Base-by-base conservation (phyloP, 1,140 invertebrate genomes). In the Ruditapes philippinarum region DNA sequence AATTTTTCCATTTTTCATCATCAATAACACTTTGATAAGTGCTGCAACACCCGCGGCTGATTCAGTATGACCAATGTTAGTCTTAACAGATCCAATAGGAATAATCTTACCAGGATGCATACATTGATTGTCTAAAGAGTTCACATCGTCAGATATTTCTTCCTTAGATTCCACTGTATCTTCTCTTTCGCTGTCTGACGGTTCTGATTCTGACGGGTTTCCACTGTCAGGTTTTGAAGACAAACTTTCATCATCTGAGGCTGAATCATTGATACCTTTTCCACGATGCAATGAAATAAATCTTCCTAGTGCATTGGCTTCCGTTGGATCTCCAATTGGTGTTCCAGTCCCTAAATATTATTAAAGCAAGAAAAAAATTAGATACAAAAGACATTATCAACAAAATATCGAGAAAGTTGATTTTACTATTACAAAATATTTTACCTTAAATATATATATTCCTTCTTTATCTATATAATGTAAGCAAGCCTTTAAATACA, bases 1-100 rank as follows among this genome's bases (percentile, higher is more conserved):
- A 38, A 93, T 91, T 65, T 89, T 91, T 3, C 89, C 81, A 45
- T 93, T 68, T 57, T 94, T 92, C 93, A 94, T 94, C 94, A 94
- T 94, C 0, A 94, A 78, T 40, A 94, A 70, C 25, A 94, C 91
- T 62, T 99, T 99, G 0, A 98, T 98, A 51, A 99, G 96, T 0
- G 98, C 98, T 94, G 98, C 98, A 28, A 99, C 95, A 33, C 98
- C 98, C 19, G 98, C 99, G 0, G 98, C 98, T 1, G 98, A 97
- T 95, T 99, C 99, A 1, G 98, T 89, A 86, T 94, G 94, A 11
- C 93, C 94, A 14, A 94, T 93, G 74, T 94, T 94, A 49, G 92
- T 93, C 79, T 94, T 94, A 4, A 94, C 92, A 11, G 94, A 94
- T n/a, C 94, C 94, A 22, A 94, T 92, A 36, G 70, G 70, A 83